Conservation (phyloP, 2,113 vertebrate species). For the Amphiprion percula region DNA sequence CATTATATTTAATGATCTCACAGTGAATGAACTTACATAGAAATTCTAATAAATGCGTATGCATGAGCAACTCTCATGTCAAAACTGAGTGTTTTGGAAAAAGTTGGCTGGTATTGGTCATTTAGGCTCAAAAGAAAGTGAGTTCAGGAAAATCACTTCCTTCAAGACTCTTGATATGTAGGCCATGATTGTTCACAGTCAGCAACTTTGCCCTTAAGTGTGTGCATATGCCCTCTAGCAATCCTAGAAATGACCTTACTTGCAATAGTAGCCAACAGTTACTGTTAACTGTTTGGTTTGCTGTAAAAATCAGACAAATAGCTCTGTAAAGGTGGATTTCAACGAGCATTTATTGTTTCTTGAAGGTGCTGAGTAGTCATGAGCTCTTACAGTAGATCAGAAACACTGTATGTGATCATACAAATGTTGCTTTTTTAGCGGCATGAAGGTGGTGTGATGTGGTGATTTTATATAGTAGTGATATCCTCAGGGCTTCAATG, state of each 20-base stretch:
- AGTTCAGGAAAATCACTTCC: not conserved
- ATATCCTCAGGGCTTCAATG: not conserved
- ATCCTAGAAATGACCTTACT: not conserved
- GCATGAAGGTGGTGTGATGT: not conserved
- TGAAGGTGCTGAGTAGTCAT: not conserved
- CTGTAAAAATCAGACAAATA: not conserved
- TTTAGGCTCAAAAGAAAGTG: not conserved
- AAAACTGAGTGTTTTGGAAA: not conserved
- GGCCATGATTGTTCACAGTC: too few relatives aligned
- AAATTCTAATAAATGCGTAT: not conserved
- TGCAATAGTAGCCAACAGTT: not conserved
- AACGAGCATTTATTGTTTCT: conserved; percentile 4
- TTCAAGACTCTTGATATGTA: not conserved
- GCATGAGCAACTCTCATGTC: not conserved
- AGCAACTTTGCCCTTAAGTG: too few relatives aligned
- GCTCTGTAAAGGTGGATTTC: not conserved
- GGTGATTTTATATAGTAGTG: conserved; percentile 17
- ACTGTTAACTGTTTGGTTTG: not conserved
- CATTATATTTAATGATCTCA: not conserved
- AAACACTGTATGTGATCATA: not conserved
- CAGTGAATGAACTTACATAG: not conserved
- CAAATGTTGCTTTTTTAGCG: not conserved
- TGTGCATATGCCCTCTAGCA: conserved; percentile 1
- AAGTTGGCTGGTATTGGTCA: not conserved
- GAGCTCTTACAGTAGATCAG: not conserved